These are phyloP conservation scores for Tylochromis polylepis DNA, from an alignment of 2,113 vertebrate species.

Conservation along the genomic window DNA sequence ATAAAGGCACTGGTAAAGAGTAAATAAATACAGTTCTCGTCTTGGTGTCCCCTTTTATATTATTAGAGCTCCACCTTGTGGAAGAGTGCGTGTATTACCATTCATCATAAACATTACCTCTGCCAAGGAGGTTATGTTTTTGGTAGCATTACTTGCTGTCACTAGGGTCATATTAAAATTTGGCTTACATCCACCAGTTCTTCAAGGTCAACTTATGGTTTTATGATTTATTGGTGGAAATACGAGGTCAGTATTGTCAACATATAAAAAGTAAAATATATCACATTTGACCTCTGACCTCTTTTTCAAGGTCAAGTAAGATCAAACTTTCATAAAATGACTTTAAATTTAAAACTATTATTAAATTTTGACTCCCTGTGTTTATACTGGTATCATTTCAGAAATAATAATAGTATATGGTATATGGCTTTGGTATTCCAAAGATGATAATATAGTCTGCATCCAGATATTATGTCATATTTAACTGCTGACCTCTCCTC, in stretches of 20 bases:
- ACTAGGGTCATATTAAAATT: background rate
- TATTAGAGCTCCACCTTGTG: conserved; percentile 45
- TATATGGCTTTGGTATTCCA: too few relatives aligned
- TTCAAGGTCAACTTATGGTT: background rate
- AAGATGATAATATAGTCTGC: too few relatives aligned
- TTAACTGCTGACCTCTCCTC: too few relatives aligned
- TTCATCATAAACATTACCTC: background rate
- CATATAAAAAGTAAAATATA: background rate
- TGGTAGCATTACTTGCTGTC: background rate
- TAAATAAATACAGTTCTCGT: background rate
- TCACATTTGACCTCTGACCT: background rate
- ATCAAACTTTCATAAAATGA: background rate
- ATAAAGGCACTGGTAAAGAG: background rate
- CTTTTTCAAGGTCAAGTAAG: background rate
- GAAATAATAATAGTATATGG: too few relatives aligned
- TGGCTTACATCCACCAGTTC: background rate
- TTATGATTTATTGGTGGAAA: background rate
- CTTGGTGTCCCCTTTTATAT: background rate
- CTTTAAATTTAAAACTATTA: background rate
- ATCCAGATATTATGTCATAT: too few relatives aligned
- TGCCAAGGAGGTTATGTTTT: background rate
- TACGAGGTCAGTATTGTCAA: background rate
- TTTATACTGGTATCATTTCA: too few relatives aligned
- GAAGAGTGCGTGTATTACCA: background rate
- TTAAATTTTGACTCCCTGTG: too few relatives aligned